These are phyloP conservation scores for Prunella strophiata DNA, from an alignment of 2,797 vertebrate genomes.

Conservation along the genomic window DNA sequence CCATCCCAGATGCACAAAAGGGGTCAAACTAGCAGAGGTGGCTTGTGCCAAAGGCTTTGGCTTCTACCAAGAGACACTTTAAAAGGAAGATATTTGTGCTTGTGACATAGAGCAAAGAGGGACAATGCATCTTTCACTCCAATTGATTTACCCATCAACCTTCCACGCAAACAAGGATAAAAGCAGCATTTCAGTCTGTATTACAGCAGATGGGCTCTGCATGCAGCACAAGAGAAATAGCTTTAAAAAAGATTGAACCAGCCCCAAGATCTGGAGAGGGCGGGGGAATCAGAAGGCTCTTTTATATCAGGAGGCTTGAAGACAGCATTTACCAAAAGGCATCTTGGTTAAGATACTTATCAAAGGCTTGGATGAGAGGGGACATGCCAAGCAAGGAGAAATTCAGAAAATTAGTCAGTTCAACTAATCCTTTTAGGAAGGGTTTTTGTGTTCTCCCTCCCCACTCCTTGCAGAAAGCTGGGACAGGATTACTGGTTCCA, in stretches of 20 bases:
- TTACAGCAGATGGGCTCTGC: conserved; percentile 67
- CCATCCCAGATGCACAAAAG: conserved; percentile 45
- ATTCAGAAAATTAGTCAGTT: conserved; percentile 8
- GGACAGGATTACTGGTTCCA: conserved; percentile 19
- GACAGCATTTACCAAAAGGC: conserved; percentile 27
- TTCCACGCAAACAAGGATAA: conserved; percentile 50
- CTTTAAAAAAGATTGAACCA: conserved; percentile 53
- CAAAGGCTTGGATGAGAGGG: background rate
- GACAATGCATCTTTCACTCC: conserved; percentile 54
- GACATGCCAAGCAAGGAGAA: background rate
- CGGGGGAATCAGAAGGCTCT: conserved; percentile 8
- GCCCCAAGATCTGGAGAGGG: conserved; percentile 44
- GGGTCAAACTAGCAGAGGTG: conserved; percentile 66
- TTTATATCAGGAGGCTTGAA: background rate
- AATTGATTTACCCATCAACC: conserved; percentile 59
- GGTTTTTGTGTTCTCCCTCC: background rate
- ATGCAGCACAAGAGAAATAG: conserved; percentile 47
- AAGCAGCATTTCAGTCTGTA: conserved; percentile 53
- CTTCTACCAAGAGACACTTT: conserved; percentile 54
- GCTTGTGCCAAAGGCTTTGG: conserved; percentile 61
- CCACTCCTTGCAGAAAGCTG: background rate
- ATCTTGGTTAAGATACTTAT: conserved; percentile 19
- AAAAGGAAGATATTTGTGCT: conserved; percentile 62
- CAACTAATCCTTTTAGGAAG: conserved; percentile 24
- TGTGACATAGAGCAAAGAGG: conserved; percentile 52